phyloP scores from a whole-genome alignment of 2,888 invertebrate species.

The Hydroisotoma schaefferi region DNA sequence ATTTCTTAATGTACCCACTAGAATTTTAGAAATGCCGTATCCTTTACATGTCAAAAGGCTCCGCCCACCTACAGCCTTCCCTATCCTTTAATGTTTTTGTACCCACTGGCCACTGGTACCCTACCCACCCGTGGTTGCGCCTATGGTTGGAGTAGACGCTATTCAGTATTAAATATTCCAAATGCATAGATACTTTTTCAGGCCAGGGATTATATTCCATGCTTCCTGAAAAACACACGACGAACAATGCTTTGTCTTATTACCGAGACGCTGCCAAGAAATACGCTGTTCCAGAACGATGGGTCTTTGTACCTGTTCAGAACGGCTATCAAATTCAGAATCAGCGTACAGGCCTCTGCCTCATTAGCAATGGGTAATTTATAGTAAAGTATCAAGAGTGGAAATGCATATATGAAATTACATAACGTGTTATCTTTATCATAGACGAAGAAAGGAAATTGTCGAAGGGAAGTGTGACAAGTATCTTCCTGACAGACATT shows the following conservation, averaged over 20 bases:
- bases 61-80: no score
- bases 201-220: constrained; percentile 19
- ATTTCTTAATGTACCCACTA: no score
- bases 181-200: background rate
- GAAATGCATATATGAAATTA: constrained; percentile 5
- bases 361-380: constrained; percentile 36
- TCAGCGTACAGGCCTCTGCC: constrained; percentile 33
- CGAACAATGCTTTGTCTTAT: constrained; percentile 42
- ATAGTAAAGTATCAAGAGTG: background rate
- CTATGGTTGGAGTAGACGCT: no score
- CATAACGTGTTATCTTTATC: constrained; percentile 13
- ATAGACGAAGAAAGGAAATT: constrained; percentile 36
- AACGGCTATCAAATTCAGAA: constrained; percentile 43
- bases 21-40: no score
- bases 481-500: constrained; percentile 36
- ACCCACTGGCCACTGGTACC: no score
- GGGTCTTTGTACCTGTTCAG: constrained; percentile 26
- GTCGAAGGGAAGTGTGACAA: constrained; percentile 42
- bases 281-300: constrained; percentile 40
- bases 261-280: constrained; percentile 40
- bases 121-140: no score
- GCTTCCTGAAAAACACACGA: constrained; percentile 33
- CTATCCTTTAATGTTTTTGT: no score
- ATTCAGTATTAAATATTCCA: background rate
- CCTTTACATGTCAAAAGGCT: no score